Conservation (phyloP, 92 coral and sea anemone genomes). For the Zoanthus solanderi region DNA sequence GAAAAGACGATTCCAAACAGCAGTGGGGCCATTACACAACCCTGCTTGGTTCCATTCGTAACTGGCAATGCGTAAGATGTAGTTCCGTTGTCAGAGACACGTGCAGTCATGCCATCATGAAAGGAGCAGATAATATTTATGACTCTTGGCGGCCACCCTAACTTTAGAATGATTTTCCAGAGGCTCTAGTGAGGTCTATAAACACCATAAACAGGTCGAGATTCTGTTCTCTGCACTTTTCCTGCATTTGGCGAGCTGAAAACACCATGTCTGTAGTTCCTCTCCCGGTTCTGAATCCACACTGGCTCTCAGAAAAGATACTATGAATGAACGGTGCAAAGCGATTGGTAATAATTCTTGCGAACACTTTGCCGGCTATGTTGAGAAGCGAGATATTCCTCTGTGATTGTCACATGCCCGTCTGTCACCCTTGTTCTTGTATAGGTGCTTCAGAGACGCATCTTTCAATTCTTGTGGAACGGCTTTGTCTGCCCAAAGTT, state of each 20-base stretch:
- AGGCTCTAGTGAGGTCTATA: background rate
- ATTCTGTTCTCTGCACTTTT: conserved; percentile 3
- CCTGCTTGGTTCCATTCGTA: conserved; percentile 20
- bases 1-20: background rate
- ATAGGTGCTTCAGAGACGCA: too few relatives aligned
- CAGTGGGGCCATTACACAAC: background rate
- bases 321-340: background rate
- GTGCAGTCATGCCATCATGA: conserved; percentile 19
- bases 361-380: too few relatives aligned
- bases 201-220: conserved; percentile 9
- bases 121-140: background rate
- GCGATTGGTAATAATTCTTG: too few relatives aligned
- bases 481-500: too few relatives aligned
- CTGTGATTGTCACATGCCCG: too few relatives aligned
- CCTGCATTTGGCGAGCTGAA: conserved; percentile 16
- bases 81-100: background rate
- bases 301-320: background rate
- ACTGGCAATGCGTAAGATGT: background rate
- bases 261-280: conserved; percentile 22
- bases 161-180: background rate
- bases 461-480: too few relatives aligned
- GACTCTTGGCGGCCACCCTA: background rate
- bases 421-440: too few relatives aligned
- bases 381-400: too few relatives aligned
- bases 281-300: background rate